Base-by-base conservation (phyloP, 1,140 invertebrate genomes). In the Polyergus mexicanus region DNA sequence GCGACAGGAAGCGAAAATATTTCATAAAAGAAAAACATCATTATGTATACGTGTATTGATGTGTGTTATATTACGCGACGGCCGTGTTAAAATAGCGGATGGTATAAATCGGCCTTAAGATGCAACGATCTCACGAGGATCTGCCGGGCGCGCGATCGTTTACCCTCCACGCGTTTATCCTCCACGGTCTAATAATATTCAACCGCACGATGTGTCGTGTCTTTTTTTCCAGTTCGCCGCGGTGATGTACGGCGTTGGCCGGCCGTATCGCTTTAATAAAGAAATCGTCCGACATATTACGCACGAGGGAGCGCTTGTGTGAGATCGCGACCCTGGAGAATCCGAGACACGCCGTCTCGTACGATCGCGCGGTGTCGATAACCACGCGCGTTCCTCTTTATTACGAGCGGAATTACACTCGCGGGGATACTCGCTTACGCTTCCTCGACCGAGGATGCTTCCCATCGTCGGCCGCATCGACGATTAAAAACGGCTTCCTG, bases 141-240 rank as follows among this genome's bases (percentile, higher is more conserved):
- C 78, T 44, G 51, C 51, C 51, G 77, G 8, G 66, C 51, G 66
- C 51, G 66, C 65, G 66, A 81, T 81, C 78, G 35, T 62, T 72
- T 81, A 71, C 76, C 35, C 66, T 66, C 56, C 13, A 38, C 65
- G 77, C 68, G 22, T 63, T 81, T 81, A 54, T 72, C 38, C 54
- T 83, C 78, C 68, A 83, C 78, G 78, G 78, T 83, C 68, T 72
- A 83, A 83, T 83, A 83, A 83, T 83, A 83, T 83, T 83, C 78
- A 83, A 47, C 51, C 32, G 22, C 78, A 28, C 51, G 65, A 44
- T 38, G 68, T 83, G 68, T 83, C 78, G 54, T 83, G 54, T 19
- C 44, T 35, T 56, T 80, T 51, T 66, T 54, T 66, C 78, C 78
- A 60, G 68, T 35, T 74, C 38, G n/a, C 66, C 78, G 78, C 78